A percentile compares a stretch with the other conserved stretches of the same genome.
Evolutionary conservation across 2,888 invertebrate genomes (phyloP).

Genomic region (Herminia tarsipennalis): DNA sequence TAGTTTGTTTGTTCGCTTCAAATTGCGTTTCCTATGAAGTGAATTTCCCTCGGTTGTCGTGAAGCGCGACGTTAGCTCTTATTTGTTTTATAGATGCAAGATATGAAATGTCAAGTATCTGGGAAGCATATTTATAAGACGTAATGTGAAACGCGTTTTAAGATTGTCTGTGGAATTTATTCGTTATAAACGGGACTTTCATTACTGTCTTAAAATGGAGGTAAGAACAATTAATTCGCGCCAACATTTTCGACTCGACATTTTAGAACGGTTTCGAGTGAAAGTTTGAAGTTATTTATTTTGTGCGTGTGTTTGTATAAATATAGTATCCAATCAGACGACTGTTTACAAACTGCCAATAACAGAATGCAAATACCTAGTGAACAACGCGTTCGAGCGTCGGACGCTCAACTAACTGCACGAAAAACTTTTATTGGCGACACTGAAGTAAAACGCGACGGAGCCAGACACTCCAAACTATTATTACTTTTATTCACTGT

Average conservation of each 20-base stretch:
- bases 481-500: slow-evolving; percentile 22
- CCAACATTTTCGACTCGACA: neutral
- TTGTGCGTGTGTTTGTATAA: slow-evolving; percentile 41
- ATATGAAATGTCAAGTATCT: slow-evolving; percentile 38
- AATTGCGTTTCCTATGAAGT: slow-evolving; percentile 83
- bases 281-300: slow-evolving; percentile 23
- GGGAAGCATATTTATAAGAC: slow-evolving; percentile 24
- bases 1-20: slow-evolving; percentile 84
- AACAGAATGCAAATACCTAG: slow-evolving; percentile 80
- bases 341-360: slow-evolving; percentile 79
- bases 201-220: slow-evolving; percentile 2
- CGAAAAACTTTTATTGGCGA: slow-evolving; percentile 43
- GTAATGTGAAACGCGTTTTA: slow-evolving; percentile 23
- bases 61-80: slow-evolving; percentile 54
- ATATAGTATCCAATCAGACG: slow-evolving; percentile 73
- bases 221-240: neutral
- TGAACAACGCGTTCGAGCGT: slow-evolving; percentile 55
- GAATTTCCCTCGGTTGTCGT: slow-evolving; percentile 71
- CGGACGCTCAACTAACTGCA: slow-evolving; percentile 34
- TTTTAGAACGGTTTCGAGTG: slow-evolving; percentile 6
- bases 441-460: slow-evolving; percentile 31
- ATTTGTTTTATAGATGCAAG: slow-evolving; percentile 43
- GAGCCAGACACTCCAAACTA: slow-evolving; percentile 23
- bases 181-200: slow-evolving; percentile 5
- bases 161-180: slow-evolving; percentile 6